Percentiles rank a stretch among this genome's conserved stretches.
These are phyloP conservation scores for Canis aureus DNA, from an alignment of 2,113 vertebrate species.

Conservation along the genomic window DNA sequence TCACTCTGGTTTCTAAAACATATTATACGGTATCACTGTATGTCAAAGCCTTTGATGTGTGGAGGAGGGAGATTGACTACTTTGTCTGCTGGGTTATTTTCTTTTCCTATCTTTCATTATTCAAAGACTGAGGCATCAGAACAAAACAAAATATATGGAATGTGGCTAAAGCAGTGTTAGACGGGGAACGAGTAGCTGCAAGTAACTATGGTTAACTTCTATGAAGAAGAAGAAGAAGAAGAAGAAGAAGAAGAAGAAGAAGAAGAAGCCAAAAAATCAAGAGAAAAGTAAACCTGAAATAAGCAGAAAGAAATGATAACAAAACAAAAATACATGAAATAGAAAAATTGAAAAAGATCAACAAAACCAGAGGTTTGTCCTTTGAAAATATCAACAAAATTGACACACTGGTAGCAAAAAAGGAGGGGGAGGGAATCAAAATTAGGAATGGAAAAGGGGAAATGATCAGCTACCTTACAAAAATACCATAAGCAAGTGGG, in stretches of 20 bases:
- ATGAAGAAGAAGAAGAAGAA: no score
- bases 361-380: neutral
- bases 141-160: neutral
- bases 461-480: neutral
- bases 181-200: neutral
- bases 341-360: neutral
- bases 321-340: neutral
- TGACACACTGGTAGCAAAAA: neutral
- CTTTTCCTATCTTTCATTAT: neutral
- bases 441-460: neutral
- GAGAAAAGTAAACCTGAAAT: neutral
- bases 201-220: neutral
- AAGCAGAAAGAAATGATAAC: neutral
- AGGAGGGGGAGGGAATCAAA: neutral
- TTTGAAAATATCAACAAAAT: neutral
- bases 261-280: neutral
- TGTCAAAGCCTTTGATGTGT: neutral
- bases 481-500: neutral
- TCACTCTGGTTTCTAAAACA: neutral
- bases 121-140: neutral
- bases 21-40: neutral
- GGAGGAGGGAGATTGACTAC: neutral
- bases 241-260: neutral
- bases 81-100: neutral
- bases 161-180: neutral